These are phyloP conservation scores for Poecilus cupreus DNA, from an alignment of 2,888 invertebrate genomes.

Conservation along the genomic window DNA sequence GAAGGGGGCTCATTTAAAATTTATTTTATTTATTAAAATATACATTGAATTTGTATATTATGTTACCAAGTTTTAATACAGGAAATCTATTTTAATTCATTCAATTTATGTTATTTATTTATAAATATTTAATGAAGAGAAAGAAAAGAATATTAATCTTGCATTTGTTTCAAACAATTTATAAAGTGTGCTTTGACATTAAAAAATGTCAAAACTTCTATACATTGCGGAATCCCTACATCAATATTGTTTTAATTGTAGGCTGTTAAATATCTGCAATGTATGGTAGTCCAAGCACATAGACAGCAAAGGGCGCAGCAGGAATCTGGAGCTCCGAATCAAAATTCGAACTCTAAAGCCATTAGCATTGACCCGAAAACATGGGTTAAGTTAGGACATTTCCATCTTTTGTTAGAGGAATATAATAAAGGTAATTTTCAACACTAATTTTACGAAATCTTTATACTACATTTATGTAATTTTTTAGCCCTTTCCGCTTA, in stretches of 20 bases:
- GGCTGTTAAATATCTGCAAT: slow-evolving; percentile 90
- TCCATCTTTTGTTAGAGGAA: slow-evolving; percentile 94
- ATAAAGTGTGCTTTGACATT: neutral
- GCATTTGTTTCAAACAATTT: too few relatives aligned
- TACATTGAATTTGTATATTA: too few relatives aligned
- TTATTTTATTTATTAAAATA: too few relatives aligned
- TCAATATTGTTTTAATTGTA: slow-evolving; percentile 68
- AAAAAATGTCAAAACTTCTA: neutral
- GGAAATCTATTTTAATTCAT: too few relatives aligned
- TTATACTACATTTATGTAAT: too few relatives aligned
- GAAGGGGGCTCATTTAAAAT: too few relatives aligned
- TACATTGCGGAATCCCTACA: neutral
- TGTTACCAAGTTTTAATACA: too few relatives aligned
- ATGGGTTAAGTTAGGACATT: slow-evolving; percentile 96
- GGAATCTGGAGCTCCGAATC: slow-evolving; percentile 68
- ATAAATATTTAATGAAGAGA: too few relatives aligned
- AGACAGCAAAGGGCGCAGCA: slow-evolving; percentile 74
- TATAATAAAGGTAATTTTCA: slow-evolving; percentile 89
- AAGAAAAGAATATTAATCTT: too few relatives aligned
- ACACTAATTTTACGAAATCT: neutral
- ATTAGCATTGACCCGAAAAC: slow-evolving; percentile 91
- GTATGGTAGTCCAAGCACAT: slow-evolving; percentile 88
- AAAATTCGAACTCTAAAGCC: slow-evolving; percentile 73
- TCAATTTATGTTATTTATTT: too few relatives aligned
- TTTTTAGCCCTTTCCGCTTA: slow-evolving; percentile 96